These are phyloP conservation scores for Pangasius mekongensis DNA, from an alignment of 2,797 vertebrate genomes.

Conservation along the genomic window DNA sequence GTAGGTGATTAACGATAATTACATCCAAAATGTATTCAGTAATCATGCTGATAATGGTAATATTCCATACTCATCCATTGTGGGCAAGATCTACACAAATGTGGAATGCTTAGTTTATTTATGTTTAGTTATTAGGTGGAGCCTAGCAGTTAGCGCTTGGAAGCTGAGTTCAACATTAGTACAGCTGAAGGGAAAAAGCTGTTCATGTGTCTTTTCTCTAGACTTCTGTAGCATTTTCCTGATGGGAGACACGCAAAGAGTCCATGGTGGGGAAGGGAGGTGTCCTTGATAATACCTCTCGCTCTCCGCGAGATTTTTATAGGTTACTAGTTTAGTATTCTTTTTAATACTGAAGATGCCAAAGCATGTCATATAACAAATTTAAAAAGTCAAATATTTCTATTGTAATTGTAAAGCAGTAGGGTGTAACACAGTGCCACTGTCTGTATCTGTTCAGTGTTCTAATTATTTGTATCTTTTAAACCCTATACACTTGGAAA, in stretches of 20 bases:
- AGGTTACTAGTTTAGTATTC: background rate
- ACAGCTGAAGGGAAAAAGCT: too few species aligned
- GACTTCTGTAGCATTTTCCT: too few species aligned
- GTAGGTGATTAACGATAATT: background rate
- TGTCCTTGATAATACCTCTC: too few species aligned
- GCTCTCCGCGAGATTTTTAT: background rate
- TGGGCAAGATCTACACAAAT: background rate
- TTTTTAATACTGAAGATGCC: background rate
- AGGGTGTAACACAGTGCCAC: background rate
- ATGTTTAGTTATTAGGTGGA: too few species aligned
- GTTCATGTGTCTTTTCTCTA: too few species aligned
- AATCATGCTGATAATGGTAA: background rate
- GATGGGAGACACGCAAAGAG: too few species aligned
- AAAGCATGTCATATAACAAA: background rate
- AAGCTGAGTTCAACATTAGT: too few species aligned
- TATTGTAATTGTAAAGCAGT: background rate
- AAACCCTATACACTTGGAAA: background rate
- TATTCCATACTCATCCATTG: background rate
- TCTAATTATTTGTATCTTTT: background rate
- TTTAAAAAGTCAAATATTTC: background rate
- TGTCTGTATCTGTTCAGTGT: background rate
- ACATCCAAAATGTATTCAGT: background rate
- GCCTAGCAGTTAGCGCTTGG: too few species aligned
- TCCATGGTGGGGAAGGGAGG: too few species aligned
- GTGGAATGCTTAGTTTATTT: background rate